Percentiles rank a stretch among this genome's conserved stretches.
Evolutionary conservation across 2,113 vertebrate species (phyloP).

Genomic region (Aptenodytes forsteri): DNA sequence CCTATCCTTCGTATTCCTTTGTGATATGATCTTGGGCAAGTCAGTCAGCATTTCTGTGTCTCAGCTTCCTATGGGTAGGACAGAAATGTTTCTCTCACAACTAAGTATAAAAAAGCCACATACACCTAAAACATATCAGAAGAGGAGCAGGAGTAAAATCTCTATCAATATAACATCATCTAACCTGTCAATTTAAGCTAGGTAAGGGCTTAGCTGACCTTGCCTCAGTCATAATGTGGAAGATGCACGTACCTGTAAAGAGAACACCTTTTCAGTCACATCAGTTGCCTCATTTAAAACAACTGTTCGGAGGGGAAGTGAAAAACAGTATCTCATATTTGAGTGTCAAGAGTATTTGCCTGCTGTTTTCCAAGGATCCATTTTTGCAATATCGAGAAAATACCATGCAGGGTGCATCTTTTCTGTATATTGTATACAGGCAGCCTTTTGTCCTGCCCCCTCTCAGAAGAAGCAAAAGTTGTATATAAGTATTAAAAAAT

Average conservation of each 20-base stretch:
- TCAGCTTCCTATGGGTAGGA: neutral
- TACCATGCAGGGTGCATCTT: neutral
- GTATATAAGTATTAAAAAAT: neutral
- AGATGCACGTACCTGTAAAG: accelerated
- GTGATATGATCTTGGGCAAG: neutral
- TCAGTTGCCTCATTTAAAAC: neutral
- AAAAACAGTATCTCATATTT: neutral
- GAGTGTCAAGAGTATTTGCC: neutral
- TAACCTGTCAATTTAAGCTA: neutral
- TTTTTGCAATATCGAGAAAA: neutral
- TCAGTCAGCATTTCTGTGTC: neutral
- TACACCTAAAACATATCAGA: neutral
- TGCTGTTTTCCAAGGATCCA: neutral
- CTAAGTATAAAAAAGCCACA: neutral
- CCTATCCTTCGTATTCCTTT: neutral
- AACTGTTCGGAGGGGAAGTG: neutral
- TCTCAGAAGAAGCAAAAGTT: neutral
- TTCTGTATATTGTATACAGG: neutral
- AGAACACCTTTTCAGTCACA: neutral
- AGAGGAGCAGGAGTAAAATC: neutral
- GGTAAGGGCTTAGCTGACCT: neutral
- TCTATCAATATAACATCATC: neutral
- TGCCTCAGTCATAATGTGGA: neutral
- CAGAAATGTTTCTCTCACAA: neutral
- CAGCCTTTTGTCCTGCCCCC: neutral